Base-by-base conservation (phyloP, 2,797 vertebrate genomes). In the Sylvilagus floridanus region DNA sequence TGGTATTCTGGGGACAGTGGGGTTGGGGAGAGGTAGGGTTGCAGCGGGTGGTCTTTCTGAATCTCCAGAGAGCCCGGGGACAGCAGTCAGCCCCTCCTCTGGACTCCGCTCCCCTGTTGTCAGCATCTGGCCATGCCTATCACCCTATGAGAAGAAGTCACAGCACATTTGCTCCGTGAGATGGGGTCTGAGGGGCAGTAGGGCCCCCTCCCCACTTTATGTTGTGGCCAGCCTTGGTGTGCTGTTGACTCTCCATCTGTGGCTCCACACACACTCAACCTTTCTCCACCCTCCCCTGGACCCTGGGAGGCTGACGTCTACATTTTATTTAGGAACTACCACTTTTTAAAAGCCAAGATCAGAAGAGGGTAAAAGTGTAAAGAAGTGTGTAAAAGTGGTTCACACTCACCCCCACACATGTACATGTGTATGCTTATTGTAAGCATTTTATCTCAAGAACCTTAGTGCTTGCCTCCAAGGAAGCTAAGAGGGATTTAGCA, bases 401-500 rank as follows among this genome's bases (percentile, higher is more conserved):
- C 17, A 75, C 8, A 17, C 35, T 62, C 54, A 73, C 35, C 60
- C 35, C 68, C 37, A 63, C 4, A 30, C 10, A 68, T 1, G 19
- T 7, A 21, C 68, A 22, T 37, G 10, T 17, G 50, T 84, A 17
- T 84, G 32, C n/a, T 68, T 78, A 10, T 75, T 92, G 69, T 35
- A 71, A 82, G 69, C 12, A 71, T 26, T 30, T 32, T 84, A 47
- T 83, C 94, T 88, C 26, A 92, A 65, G 54, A 86, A 85, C 65
- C 75, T 88, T 71, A 84, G 57, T 84, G 63, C 77, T 93, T 87
- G 68, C n/a, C 81, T 84, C 84, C 50, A 26, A 60, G 52, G 21
- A 75, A 9, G 47, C 52, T 47, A 11, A 22, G 11, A 3, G 32
- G 11, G 24, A 62, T 26, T 50, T 65, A 68, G 30, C 10, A 47